phyloP scores from a whole-genome alignment of 2,113 vertebrate species.

The Corvus cornix region DNA sequence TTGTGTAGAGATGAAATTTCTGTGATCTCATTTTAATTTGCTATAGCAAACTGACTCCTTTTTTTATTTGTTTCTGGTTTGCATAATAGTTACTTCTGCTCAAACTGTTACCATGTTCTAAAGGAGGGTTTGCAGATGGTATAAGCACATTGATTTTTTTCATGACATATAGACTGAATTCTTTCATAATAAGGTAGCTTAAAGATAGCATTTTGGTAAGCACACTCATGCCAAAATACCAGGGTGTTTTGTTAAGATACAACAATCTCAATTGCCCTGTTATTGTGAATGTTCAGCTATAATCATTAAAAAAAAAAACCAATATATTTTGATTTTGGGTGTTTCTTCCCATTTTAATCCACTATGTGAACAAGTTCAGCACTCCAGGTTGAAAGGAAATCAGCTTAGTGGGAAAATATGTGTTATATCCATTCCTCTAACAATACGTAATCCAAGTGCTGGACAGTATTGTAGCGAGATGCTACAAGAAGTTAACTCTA shows the following conservation, averaged over 20 bases:
- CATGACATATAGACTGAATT: conserved; percentile 46
- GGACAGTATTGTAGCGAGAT: not conserved
- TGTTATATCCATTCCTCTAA: not conserved
- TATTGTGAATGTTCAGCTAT: not conserved
- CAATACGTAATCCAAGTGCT: not conserved
- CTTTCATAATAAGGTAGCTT: conserved; percentile 54
- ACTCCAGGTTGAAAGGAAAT: conserved; percentile 34
- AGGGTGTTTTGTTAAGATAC: not conserved
- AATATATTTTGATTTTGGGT: not conserved
- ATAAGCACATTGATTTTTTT: conserved; percentile 26
- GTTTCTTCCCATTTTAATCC: conserved; percentile 34
- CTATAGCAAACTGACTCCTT: conserved; percentile 60
- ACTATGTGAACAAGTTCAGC: conserved; percentile 3
- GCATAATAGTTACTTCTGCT: conserved; percentile 47
- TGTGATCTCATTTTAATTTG: conserved; percentile 70
- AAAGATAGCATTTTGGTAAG: conserved; percentile 6
- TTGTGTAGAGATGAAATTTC: conserved; percentile 45
- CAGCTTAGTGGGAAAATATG: conserved; percentile 10
- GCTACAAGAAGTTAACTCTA: not conserved
- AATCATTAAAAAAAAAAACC: not conserved
- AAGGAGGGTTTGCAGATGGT: conserved; percentile 30
- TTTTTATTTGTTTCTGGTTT: conserved; percentile 69
- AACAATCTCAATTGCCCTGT: not conserved
- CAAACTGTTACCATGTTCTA: conserved; percentile 21
- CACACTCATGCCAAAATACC: conserved; percentile 7